Base-by-base conservation (phyloP, 2,113 vertebrate genomes). In the Saccopteryx leptura region DNA sequence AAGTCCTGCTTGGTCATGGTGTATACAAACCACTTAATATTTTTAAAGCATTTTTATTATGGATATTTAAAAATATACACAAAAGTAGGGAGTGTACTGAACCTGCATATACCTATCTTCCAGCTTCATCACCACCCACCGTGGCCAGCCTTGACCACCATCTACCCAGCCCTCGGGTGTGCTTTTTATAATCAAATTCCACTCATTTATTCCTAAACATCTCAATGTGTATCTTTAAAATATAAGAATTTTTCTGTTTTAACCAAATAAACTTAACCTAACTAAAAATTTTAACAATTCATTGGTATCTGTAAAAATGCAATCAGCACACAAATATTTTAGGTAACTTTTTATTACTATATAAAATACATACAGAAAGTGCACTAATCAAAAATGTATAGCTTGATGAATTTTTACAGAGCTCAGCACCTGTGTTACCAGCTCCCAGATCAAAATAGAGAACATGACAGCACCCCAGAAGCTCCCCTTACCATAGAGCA, bases 191-290 rank as follows among this genome's bases (percentile, higher is more conserved):
- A 83, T 63, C 12, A 71, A 90, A 79, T 58, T 78, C 26, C 54
- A 71, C 71, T 84, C 28, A 39, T 50, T 90, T 66, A 85, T 72
- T 48, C 65, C 17, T 84, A 90, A 91, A 79, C 33, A 89, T 66
- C 71, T 93, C 79, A 95, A 66, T 28, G 71, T 39, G 12, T 58
- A 56, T 88, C 28, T 84, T n/a, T 84, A 50, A 80, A 95, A 48
- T 72, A 13, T 52, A 74, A 86, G 28, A 28, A 65, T 78, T 84
- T 21, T 90, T 72, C 48, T 60, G 39, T 86, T 85, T 86, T 90
- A 90, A 95, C 58, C 21, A 65, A 93, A 86, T 89, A 31, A 52
- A 24, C 12, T 83, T 85, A 50, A n/a, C 26, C 39, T 52, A 81
- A 19, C 60, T 68, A 86, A 75, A 79, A 74, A 90, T 60, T 81